Percentiles rank a stretch among this genome's conserved stretches.
Conservation (phyloP, 2,888 invertebrate species). For the Sepiola atlantica region DNA sequence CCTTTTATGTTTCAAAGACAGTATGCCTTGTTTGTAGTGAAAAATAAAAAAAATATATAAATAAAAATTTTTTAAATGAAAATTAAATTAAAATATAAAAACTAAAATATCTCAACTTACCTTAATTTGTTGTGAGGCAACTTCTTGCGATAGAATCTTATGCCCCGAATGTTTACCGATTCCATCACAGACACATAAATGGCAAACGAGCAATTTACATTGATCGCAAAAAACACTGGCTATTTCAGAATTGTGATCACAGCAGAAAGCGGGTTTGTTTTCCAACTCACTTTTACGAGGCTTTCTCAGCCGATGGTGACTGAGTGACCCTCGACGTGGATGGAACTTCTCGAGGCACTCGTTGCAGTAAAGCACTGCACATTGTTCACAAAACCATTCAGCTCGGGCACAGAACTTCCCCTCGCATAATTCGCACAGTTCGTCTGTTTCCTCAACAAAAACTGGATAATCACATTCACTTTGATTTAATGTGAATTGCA, state of each 20-base stretch:
- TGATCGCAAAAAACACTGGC: constrained; percentile 69
- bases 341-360: constrained; percentile 67
- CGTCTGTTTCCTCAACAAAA: constrained; percentile 54
- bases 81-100: too few species aligned
- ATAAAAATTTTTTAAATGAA: background rate
- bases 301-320: constrained; percentile 61
- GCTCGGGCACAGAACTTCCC: constrained; percentile 59
- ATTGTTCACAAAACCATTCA: constrained; percentile 69
- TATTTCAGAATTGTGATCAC: constrained; percentile 64
- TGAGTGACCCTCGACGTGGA: constrained; percentile 65
- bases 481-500: constrained; percentile 47
- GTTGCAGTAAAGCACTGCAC: constrained; percentile 69
- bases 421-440: constrained; percentile 68
- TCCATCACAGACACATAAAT: constrained; percentile 71
- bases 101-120: constrained; percentile 53
- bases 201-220: constrained; percentile 68
- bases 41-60: too few species aligned
- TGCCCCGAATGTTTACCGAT: constrained; percentile 70
- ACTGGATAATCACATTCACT: constrained; percentile 52
- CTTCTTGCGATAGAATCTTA: constrained; percentile 67
- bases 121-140: constrained; percentile 66
- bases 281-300: constrained; percentile 54
- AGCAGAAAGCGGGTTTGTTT: constrained; percentile 60
- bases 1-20: background rate
- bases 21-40: background rate